A percentile compares a stretch with the other conserved stretches of the same genome.
Evolutionary conservation across 2,113 vertebrate species (phyloP).

Genomic region (Eulemur rufifrons): DNA sequence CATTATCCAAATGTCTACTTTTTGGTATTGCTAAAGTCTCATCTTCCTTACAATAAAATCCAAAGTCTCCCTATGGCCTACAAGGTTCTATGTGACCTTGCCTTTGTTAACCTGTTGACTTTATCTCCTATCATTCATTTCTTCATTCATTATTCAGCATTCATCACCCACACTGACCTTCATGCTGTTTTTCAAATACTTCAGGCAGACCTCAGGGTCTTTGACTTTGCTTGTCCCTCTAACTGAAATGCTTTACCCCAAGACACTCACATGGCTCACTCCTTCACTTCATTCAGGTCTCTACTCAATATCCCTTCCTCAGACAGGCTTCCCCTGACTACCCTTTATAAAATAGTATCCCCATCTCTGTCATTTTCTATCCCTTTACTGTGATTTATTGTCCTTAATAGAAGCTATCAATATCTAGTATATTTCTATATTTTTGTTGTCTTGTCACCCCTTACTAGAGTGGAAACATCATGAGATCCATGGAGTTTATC

Average conservation of each 20-base stretch:
- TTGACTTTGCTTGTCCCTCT: background rate
- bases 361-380: background rate
- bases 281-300: background rate
- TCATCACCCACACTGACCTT: background rate
- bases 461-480: background rate
- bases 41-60: conserved; percentile 8
- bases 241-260: background rate
- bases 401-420: background rate
- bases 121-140: background rate
- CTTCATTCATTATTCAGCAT: background rate
- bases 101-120: background rate
- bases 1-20: background rate
- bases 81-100: background rate
- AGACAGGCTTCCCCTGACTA: background rate
- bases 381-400: background rate
- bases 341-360: background rate
- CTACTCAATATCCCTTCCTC: background rate
- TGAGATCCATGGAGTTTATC: background rate
- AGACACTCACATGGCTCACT: background rate
- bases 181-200: background rate
- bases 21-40: background rate
- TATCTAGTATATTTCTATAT: background rate
- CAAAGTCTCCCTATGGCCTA: background rate
- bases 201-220: background rate
- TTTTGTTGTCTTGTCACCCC: background rate